A percentile compares a stretch with the other conserved stretches of the same genome.
Conservation (phyloP, 2,888 invertebrate genomes). For the Scaeva pyrastri region DNA sequence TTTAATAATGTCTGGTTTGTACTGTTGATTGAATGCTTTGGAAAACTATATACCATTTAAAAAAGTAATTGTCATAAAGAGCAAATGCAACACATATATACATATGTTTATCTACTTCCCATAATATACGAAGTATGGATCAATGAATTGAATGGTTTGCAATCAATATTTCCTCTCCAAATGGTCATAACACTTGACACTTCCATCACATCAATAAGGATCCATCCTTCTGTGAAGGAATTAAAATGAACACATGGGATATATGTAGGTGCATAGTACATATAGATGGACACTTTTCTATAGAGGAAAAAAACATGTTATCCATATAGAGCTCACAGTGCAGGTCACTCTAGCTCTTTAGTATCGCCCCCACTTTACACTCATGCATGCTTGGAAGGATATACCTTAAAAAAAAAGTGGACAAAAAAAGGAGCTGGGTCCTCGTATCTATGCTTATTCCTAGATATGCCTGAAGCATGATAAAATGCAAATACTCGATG, state of each 20-base stretch:
- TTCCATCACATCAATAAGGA: slow-evolving; percentile 51
- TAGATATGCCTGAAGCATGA: slow-evolving; percentile 43
- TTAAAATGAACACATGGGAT: slow-evolving; percentile 8
- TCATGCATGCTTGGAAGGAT: slow-evolving; percentile 15
- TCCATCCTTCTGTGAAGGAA: slow-evolving; percentile 24
- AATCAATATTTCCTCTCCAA: slow-evolving; percentile 53
- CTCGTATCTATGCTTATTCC: neutral
- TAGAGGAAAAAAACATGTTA: slow-evolving; percentile 32
- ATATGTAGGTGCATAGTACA: neutral
- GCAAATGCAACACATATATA: neutral
- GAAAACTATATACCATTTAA: neutral
- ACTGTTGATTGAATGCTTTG: no score
- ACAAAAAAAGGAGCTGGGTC: neutral
- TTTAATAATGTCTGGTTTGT: no score
- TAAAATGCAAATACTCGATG: slow-evolving; percentile 64
- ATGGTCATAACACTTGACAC: slow-evolving; percentile 57
- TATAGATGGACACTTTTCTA: neutral
- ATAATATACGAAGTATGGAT: no score
- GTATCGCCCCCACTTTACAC: slow-evolving; percentile 23
- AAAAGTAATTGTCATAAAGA: neutral
- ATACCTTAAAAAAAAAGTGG: neutral
- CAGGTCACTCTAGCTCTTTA: neutral
- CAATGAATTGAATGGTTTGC: slow-evolving; percentile 44
- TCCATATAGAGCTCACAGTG: slow-evolving; percentile 37
- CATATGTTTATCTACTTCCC: neutral